phyloP scores from a whole-genome alignment of 2,888 invertebrate species.

The Euzetes globulus region DNA sequence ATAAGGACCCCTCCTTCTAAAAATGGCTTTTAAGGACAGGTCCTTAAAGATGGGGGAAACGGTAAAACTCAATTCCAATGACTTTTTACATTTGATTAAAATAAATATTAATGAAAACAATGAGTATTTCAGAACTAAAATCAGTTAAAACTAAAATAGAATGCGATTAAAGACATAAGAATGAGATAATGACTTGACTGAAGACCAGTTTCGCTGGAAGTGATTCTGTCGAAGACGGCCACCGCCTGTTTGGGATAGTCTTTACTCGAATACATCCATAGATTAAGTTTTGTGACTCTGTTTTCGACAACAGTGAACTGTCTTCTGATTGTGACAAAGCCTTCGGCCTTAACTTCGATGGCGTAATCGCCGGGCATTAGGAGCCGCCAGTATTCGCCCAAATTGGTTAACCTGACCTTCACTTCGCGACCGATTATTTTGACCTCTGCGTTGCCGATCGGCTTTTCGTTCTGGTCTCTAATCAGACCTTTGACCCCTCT shows the following conservation, averaged over 20 bases:
- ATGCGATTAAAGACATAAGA: neutral
- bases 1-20: too few species aligned
- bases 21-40: too few species aligned
- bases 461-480: slow-evolving; percentile 59
- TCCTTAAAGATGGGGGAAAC: too few species aligned
- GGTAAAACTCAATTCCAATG: too few species aligned
- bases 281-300: slow-evolving; percentile 62
- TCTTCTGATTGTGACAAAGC: slow-evolving; percentile 70
- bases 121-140: too few species aligned
- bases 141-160: too few species aligned
- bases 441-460: slow-evolving; percentile 67
- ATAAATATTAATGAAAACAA: too few species aligned
- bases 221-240: neutral
- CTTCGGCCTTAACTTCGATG: slow-evolving; percentile 76
- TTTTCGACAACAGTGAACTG: slow-evolving; percentile 78
- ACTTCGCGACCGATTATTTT: slow-evolving; percentile 73
- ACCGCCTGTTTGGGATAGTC: neutral
- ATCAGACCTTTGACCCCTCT: slow-evolving; percentile 44
- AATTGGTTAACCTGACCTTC: slow-evolving; percentile 69
- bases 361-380: slow-evolving; percentile 75
- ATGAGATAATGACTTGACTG: neutral
- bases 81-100: too few species aligned
- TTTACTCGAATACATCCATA: slow-evolving; percentile 42
- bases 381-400: slow-evolving; percentile 88
- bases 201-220: neutral